Percentiles rank a stretch among this genome's conserved stretches.
Conservation (phyloP, 30 jellyfish, hydroid and myxozoan genomes). For the Cassiopea xamachana region DNA sequence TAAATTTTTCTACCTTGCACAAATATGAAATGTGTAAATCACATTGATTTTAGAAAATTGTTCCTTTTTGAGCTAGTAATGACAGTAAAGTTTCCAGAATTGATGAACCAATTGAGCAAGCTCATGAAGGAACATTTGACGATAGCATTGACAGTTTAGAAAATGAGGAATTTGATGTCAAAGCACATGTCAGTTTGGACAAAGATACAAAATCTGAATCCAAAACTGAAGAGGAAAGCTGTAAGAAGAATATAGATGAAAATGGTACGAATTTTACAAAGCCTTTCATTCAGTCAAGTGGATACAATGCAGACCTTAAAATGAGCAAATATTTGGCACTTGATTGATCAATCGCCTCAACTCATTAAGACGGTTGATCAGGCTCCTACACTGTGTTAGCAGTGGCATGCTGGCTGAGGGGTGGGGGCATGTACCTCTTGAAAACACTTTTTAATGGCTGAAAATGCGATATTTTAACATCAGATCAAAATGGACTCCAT, state of each 20-base stretch:
- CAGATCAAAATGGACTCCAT: too few relatives aligned
- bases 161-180: not conserved
- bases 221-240: not conserved
- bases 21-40: not conserved
- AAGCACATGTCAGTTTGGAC: not conserved
- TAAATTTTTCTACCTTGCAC: not conserved
- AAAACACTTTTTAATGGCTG: too few relatives aligned
- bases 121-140: conserved; percentile 1
- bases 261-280: too few relatives aligned
- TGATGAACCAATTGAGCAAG: not conserved
- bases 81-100: not conserved
- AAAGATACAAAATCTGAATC: not conserved
- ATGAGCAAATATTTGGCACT: too few relatives aligned
- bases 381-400: too few relatives aligned
- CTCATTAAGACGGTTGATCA: too few relatives aligned
- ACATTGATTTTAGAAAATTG: not conserved
- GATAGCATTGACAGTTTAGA: conserved; percentile 9
- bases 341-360: too few relatives aligned
- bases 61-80: not conserved
- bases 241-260: not conserved
- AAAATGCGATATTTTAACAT: too few relatives aligned
- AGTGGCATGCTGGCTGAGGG: too few relatives aligned
- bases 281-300: too few relatives aligned
- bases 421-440: too few relatives aligned
- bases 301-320: too few relatives aligned